These are phyloP conservation scores for Thunnus thynnus DNA, from an alignment of 2,113 vertebrate genomes.

Conservation along the genomic window DNA sequence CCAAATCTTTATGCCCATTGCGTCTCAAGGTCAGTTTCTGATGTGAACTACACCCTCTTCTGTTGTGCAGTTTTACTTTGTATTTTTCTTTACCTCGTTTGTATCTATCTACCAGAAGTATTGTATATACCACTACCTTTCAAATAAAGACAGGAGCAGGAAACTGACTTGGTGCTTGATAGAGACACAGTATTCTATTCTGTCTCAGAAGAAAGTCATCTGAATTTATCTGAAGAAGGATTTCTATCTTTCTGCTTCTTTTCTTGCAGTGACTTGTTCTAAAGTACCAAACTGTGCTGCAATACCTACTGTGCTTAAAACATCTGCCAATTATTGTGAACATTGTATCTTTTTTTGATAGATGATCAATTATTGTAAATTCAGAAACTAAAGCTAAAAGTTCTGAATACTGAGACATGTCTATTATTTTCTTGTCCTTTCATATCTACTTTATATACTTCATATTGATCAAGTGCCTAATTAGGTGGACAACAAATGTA, in stretches of 20 bases:
- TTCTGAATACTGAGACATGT: too few species aligned
- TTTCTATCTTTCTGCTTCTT: constrained; percentile 25
- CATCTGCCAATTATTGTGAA: constrained; percentile 3
- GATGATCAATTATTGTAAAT: constrained; percentile 2
- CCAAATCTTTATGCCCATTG: constrained; percentile 20
- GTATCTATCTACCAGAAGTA: constrained; percentile 52
- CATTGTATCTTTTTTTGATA: constrained; percentile 6
- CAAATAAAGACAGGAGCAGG: constrained; percentile 67
- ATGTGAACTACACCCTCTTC: constrained; percentile 11
- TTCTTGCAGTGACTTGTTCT: constrained; percentile 16
- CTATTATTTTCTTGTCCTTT: too few species aligned
- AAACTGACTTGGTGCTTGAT: constrained; percentile 47
- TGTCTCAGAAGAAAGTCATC: constrained; percentile 64
- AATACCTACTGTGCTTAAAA: constrained; percentile 18
- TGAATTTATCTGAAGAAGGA: constrained; percentile 60
- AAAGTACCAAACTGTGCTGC: constrained; percentile 15
- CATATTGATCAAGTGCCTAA: too few species aligned
- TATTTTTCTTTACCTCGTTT: constrained; percentile 53
- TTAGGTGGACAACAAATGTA: too few species aligned
- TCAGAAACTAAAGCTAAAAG: background rate
- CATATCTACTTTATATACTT: too few species aligned
- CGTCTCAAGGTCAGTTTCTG: constrained; percentile 46
- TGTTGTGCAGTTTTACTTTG: constrained; percentile 40
- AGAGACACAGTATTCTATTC: constrained; percentile 57
- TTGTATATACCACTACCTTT: constrained; percentile 71